Conservation (phyloP, 2,888 invertebrate species). For the Norana najaformis region DNA sequence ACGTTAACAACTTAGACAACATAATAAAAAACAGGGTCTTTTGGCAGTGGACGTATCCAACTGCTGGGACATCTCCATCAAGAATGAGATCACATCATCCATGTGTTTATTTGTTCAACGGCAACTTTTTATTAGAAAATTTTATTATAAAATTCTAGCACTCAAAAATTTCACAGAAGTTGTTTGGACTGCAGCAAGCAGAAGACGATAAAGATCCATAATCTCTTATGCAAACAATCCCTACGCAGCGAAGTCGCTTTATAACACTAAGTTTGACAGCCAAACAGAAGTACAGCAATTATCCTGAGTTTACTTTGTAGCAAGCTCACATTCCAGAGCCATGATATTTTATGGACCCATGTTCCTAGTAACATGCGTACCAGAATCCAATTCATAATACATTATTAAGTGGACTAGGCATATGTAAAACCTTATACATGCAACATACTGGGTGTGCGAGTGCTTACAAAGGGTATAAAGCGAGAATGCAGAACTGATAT, state of each 20-base stretch:
- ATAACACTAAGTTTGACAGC: no score
- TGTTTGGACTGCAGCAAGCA: no score
- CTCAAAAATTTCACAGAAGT: not conserved
- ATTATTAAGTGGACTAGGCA: no score
- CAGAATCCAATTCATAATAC: no score
- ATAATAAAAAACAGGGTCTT: not conserved
- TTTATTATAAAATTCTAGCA: not conserved
- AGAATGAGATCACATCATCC: not conserved
- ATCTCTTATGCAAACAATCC: no score
- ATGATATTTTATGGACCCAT: not conserved
- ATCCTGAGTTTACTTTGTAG: not conserved
- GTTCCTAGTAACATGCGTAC: no score
- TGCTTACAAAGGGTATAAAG: not conserved
- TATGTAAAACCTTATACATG: not conserved
- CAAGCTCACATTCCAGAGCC: not conserved
- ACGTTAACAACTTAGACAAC: not conserved
- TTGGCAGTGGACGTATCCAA: no score
- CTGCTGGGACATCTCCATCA: no score
- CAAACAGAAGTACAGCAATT: no score
- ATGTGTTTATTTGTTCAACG: not conserved
- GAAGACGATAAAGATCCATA: not conserved
- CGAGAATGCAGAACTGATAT: conserved; percentile 2
- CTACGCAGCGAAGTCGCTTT: no score
- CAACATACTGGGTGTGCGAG: not conserved
- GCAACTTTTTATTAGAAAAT: not conserved